A percentile compares a stretch with the other conserved stretches of the same genome.
Evolutionary conservation across 1,140 invertebrate species (phyloP).

Genomic region (Leptonema lineaticorne): DNA sequence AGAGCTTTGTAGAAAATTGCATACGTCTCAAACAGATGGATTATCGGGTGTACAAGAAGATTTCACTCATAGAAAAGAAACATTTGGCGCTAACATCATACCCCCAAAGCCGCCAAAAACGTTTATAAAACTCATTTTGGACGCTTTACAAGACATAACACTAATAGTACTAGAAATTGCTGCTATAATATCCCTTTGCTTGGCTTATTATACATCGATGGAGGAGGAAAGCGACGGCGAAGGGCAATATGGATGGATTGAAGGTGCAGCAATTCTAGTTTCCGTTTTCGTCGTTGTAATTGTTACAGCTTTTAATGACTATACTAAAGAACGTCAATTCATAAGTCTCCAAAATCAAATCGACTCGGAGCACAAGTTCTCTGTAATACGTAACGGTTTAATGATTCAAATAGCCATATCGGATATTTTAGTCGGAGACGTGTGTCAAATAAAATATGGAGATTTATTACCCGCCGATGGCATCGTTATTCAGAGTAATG

Average conservation of each 20-base stretch:
- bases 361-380: conserved; percentile 68
- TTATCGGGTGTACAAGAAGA: conserved; percentile 49
- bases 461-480: conserved; percentile 73
- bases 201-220: conserved; percentile 47
- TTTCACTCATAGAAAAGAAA: conserved; percentile 55
- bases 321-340: conserved; percentile 68
- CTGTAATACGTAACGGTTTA: conserved; percentile 64
- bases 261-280: conserved; percentile 65
- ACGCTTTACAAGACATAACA: conserved; percentile 70
- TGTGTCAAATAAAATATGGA: conserved; percentile 65
- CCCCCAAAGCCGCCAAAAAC: conserved; percentile 55
- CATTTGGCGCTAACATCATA: conserved; percentile 68
- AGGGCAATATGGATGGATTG: conserved; percentile 58
- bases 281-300: conserved; percentile 67
- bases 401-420: conserved; percentile 62
- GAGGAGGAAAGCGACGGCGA: conserved; percentile 31
- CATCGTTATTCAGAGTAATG: conserved; percentile 69
- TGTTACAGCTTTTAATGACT: conserved; percentile 70
- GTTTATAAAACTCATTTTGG: conserved; percentile 68
- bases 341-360: conserved; percentile 68
- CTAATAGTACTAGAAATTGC: conserved; percentile 63
- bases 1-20: conserved; percentile 82
- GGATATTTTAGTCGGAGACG: conserved; percentile 68
- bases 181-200: conserved; percentile 57
- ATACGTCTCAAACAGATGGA: conserved; percentile 84